Evolutionary conservation across 2,797 vertebrate species (phyloP).

Genomic region (Bufotes viridis): DNA sequence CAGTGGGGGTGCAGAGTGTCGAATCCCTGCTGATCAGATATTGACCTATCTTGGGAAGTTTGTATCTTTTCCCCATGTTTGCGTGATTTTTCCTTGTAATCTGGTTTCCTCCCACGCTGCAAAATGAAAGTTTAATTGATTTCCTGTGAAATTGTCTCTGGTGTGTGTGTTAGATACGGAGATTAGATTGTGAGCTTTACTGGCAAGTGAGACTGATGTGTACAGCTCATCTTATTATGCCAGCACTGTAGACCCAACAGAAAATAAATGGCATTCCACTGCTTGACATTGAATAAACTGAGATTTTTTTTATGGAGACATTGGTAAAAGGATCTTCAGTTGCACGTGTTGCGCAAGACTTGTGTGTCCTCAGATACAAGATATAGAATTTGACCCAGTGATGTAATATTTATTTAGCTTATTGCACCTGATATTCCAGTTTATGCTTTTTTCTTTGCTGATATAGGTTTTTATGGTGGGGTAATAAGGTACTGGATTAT

Average conservation of each 20-base stretch:
- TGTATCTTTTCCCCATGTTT: not conserved
- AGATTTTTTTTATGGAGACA: not conserved
- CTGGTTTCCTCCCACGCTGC: not conserved
- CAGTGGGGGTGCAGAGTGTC: too few relatives aligned
- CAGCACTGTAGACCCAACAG: not conserved
- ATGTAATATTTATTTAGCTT: slow-evolving; percentile 9
- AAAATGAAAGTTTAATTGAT: not conserved
- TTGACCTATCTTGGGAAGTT: too few relatives aligned
- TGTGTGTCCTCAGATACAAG: not conserved
- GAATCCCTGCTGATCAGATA: too few relatives aligned
- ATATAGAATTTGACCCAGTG: not conserved
- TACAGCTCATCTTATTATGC: not conserved
- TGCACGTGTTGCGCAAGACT: not conserved
- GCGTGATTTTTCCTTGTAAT: not conserved
- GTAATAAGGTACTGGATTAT: not conserved
- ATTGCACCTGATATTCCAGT: not conserved
- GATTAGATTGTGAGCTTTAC: not conserved
- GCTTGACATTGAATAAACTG: not conserved
- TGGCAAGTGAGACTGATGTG: not conserved
- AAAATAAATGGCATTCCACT: not conserved
- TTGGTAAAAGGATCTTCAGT: not conserved
- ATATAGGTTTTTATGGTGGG: slow-evolving; percentile 1
- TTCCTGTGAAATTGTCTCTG: not conserved
- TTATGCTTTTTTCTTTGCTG: not conserved
- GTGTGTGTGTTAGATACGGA: not conserved